Evolutionary conservation across 2,797 vertebrate species (phyloP), one percentile per base, ranked within the genome.

Genomic region (Cynopterus sphinx): DNA sequence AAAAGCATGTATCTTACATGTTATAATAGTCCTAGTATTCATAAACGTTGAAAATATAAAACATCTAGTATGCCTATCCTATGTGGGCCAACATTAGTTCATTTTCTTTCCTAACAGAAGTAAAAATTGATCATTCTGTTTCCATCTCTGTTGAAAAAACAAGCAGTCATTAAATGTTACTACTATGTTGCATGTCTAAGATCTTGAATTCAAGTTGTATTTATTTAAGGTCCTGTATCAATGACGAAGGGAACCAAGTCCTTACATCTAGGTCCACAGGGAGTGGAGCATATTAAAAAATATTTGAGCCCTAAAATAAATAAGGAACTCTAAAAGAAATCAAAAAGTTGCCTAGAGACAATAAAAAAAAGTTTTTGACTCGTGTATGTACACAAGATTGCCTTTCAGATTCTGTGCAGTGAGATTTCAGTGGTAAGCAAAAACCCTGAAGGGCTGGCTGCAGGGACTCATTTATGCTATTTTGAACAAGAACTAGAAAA

Each of bases 401-500:
- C 73, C 87, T 83, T 88, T 85, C 51, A 43, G 65, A 28, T 24
- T 57, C 41, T 87, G 43, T 61, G 59, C 17, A 77, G 78, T 10
- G 71, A 87, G 90, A 53, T 73, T 78, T 67, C 41, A 79, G 68
- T 13, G 49, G 73, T 43, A 41, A 89, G 46, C n/a, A 85, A 87
- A 41, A 17, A 39, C 31, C 22, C 46, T 19, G 41, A 94, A 78
- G 67, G 10, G 31, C 31, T 87, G 74, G 74, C 61, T 36, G 17
- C 55, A 93, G 65, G 70, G 59, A 90, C 43, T 63, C 68, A 89
- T 41, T 95, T 77, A 81, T 46, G 61, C 22, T 78, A 71, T 82
- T 94, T 24, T 75, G 49, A 96, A 68, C 19, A 94, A 96, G 57
- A 88, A 86, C 31, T 49, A 75, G 39, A 97, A 88, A 90, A 46